These are phyloP conservation scores for Verasper variegatus DNA, from an alignment of 2,113 vertebrate genomes.

Conservation along the genomic window DNA sequence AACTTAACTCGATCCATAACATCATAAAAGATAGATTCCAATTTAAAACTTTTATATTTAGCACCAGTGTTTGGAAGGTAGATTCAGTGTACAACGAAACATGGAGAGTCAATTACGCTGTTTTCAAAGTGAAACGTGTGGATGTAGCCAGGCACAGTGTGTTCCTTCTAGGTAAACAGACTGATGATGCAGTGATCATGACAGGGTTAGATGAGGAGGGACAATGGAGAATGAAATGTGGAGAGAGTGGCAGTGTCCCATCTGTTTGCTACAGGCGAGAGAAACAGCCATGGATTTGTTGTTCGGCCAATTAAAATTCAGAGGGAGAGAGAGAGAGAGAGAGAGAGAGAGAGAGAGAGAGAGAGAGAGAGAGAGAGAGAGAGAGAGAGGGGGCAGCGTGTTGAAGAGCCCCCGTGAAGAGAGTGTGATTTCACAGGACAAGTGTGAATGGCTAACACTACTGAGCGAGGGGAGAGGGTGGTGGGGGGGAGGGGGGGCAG, in stretches of 20 bases:
- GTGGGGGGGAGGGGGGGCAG: constrained; percentile 26
- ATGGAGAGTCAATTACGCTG: too few species aligned
- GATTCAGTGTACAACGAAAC: neutral
- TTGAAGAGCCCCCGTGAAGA: constrained; percentile 66
- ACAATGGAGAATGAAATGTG: constrained; percentile 49
- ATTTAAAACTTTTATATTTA: neutral
- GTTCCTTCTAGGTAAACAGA: too few species aligned
- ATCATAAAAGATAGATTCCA: neutral
- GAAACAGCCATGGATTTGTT: constrained; percentile 52
- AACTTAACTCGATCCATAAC: constrained; percentile 9
- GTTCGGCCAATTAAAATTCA: constrained; percentile 58
- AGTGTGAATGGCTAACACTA: constrained; percentile 78
- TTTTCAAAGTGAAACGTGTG: too few species aligned
- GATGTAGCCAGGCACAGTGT: too few species aligned
- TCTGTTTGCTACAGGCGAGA: constrained; percentile 62
- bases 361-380: neutral
- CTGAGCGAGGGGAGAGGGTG: constrained; percentile 64
- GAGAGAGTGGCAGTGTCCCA: constrained; percentile 40
- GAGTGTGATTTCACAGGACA: constrained; percentile 76
- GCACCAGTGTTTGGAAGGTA: neutral
- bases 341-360: constrained; percentile 13
- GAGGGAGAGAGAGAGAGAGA: constrained; percentile 24
- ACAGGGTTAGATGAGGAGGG: constrained; percentile 32
- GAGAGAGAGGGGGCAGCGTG: constrained; percentile 27
- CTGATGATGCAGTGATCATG: too few species aligned